Percentiles rank a stretch among this genome's conserved stretches.
These are phyloP conservation scores for Chauna torquata DNA, from an alignment of 2,113 vertebrate genomes.

Conservation along the genomic window DNA sequence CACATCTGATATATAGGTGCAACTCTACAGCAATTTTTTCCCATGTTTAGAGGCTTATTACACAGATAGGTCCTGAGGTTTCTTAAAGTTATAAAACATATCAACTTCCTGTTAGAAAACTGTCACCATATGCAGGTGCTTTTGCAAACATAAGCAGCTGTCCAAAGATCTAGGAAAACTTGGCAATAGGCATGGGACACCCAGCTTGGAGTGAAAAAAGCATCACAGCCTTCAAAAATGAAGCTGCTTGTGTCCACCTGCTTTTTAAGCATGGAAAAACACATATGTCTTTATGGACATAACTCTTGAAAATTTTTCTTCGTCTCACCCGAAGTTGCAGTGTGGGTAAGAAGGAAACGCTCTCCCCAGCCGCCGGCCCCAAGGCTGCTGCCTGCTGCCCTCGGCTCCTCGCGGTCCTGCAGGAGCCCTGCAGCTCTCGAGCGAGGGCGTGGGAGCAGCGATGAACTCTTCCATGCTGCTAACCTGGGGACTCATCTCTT, in stretches of 20 bases:
- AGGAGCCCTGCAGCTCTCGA: rapidly evolving
- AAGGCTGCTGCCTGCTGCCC: background rate
- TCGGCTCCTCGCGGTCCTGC: rapidly evolving
- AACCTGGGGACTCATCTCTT: background rate
- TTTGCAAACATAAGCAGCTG: background rate
- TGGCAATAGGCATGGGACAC: too few relatives aligned
- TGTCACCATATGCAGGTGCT: background rate
- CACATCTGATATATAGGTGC: background rate
- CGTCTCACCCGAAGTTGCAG: background rate
- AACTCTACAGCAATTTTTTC: background rate
- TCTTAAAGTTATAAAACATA: background rate
- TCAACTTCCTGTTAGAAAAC: background rate
- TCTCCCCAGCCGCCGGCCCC: background rate
- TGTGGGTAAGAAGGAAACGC: rapidly evolving
- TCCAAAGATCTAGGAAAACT: background rate
- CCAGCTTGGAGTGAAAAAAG: background rate
- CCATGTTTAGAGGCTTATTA: background rate
- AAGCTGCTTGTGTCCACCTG: background rate
- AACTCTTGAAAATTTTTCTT: too few relatives aligned
- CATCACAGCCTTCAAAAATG: background rate
- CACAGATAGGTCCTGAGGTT: background rate
- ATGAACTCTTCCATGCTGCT: background rate
- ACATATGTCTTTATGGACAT: rapidly evolving
- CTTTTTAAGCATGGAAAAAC: background rate
- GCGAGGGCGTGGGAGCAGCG: rapidly evolving